Evolutionary conservation across 2,888 invertebrate species (phyloP).

Genomic region (Dascillus cervinus): DNA sequence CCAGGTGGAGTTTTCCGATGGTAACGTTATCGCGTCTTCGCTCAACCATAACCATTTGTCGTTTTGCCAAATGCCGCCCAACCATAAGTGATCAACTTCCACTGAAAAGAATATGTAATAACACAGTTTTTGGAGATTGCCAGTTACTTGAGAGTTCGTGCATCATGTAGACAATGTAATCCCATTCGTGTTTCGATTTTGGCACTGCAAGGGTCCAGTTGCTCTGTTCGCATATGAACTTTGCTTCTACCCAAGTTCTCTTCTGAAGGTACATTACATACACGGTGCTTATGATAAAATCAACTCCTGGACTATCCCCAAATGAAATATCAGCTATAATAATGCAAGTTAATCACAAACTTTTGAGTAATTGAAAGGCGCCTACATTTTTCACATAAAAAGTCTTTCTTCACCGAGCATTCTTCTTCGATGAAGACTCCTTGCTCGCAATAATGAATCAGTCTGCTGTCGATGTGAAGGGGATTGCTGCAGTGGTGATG

Average conservation of each 20-base stretch:
- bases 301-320: too few relatives aligned
- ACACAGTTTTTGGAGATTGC: too few relatives aligned
- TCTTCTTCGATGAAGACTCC: slow-evolving; percentile 2
- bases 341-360: too few relatives aligned
- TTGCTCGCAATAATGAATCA: not conserved
- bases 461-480: not conserved
- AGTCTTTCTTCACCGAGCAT: slow-evolving; percentile 3
- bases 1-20: slow-evolving; percentile 27
- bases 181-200: slow-evolving; percentile 1
- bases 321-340: too few relatives aligned
- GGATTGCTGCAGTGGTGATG: slow-evolving; percentile 2
- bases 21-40: slow-evolving; percentile 1
- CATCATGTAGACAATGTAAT: slow-evolving; percentile 1
- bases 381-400: slow-evolving; percentile 2
- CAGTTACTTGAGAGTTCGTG: slow-evolving; percentile 1
- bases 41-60: slow-evolving; percentile 4
- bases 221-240: not conserved
- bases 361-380: too few relatives aligned
- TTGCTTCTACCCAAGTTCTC: slow-evolving; percentile 2
- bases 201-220: slow-evolving; percentile 3
- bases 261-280: too few relatives aligned
- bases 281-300: too few relatives aligned
- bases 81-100: slow-evolving; percentile 3
- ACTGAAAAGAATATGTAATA: too few relatives aligned
- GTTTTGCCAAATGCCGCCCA: slow-evolving; percentile 2